Evolutionary conservation across 92 coral and sea anemone species (phyloP), one percentile per base, ranked within the genome.

Genomic region (Porites divaricata): DNA sequence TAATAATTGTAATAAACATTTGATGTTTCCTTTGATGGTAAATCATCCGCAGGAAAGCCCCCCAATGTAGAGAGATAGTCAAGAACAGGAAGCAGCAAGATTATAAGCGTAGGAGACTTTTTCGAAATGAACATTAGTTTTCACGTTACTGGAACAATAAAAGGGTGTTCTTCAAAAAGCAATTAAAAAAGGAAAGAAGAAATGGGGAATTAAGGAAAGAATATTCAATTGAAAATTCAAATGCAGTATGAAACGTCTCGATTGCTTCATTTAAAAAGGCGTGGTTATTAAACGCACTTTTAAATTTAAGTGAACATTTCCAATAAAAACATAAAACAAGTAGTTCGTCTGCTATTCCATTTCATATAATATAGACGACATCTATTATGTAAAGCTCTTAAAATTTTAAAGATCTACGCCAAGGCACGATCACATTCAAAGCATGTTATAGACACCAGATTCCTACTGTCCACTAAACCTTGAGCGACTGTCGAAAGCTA

Each of bases 1-100:
- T 48, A 41, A 28, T 35, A 63, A 80, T 68, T 16, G 54, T 20
- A 80, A 80, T 57, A 56, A 80, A 80, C 63, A 56, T 65, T 51
- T 20, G 77, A 66, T 14, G 41, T 67, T 53, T 67, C 65, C 9
- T 25, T 67, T 67, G 51, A 21, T 16, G 64, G n/a, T 19, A 22
- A 56, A 23, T 7, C 24, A 15, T 63, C 41, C 54, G n/a, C 22
- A 48, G 23, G 48, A 53, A 77, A 63, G 13, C 2, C 48, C 56
- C 14, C 12, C 25, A 15, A 51, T 19, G 13, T 50, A 54, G 25
- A 52, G 41, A 41, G 68, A 26, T 59, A 75, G 13, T 7, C 52
- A 54, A 74, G 26, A 12, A 35, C 56, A 54, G 65, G 48, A 56
- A 15, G 41, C 63, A 21, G 45, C 45, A 35, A 35, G 45, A 35